Percentiles rank a stretch among this genome's conserved stretches.
Evolutionary conservation across 2,888 invertebrate genomes (phyloP).

Genomic region (Chrysomela aeneicollis): DNA sequence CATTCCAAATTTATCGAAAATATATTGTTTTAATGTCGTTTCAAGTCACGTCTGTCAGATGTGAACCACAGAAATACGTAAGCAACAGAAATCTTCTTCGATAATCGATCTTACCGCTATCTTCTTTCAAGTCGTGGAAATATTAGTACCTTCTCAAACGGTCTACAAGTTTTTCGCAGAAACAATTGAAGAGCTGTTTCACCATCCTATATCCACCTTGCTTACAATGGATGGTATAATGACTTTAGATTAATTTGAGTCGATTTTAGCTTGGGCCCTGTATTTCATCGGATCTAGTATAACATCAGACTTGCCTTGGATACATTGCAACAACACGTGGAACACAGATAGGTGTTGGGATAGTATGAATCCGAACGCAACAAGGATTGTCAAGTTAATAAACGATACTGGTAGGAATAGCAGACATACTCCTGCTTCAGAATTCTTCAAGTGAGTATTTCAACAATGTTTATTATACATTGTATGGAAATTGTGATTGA

Average conservation of each 20-base stretch:
- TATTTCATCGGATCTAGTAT: slow-evolving; percentile 80
- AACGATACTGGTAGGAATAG: slow-evolving; percentile 61
- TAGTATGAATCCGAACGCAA: slow-evolving; percentile 49
- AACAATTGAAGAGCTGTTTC: no score
- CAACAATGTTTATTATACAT: background rate
- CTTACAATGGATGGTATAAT: no score
- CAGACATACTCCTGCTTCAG: slow-evolving; percentile 75
- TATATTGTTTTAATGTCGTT: no score
- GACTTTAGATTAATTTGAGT: background rate
- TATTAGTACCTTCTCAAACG: no score
- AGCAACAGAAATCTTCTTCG: no score
- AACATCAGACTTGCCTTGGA: slow-evolving; percentile 77
- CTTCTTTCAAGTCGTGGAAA: no score
- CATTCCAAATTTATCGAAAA: no score
- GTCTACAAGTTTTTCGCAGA: no score
- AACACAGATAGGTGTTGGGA: slow-evolving; percentile 79
- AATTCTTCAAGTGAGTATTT: slow-evolving; percentile 76
- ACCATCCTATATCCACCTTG: no score
- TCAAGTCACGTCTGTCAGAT: no score
- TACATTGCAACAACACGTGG: slow-evolving; percentile 83
- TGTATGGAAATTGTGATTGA: slow-evolving; percentile 3
- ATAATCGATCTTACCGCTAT: no score
- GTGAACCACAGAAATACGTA: no score
- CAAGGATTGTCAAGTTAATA: slow-evolving; percentile 50
- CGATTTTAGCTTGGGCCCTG: slow-evolving; percentile 71